Conservation (phyloP, 2,888 invertebrate genomes). For the Phyllotreta cruciferae region DNA sequence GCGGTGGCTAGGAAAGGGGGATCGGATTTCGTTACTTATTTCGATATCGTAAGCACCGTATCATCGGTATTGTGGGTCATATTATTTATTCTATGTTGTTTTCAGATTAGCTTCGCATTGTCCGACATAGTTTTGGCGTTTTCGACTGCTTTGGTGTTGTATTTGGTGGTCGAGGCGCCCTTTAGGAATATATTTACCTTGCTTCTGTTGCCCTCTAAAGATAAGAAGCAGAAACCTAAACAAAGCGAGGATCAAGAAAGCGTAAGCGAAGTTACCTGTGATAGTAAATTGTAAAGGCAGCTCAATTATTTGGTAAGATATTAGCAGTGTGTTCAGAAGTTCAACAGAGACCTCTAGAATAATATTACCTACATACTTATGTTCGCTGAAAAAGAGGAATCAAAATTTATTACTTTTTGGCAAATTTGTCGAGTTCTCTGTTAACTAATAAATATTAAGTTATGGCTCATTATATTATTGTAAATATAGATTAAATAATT, state of each 20-base stretch:
- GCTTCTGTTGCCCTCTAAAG: constrained; percentile 43
- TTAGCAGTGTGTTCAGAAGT: background rate
- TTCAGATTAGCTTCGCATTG: constrained; percentile 60
- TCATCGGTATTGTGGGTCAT: too few relatives aligned
- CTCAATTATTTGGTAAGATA: constrained; percentile 8
- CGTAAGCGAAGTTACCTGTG: constrained; percentile 45
- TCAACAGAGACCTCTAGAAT: too few relatives aligned
- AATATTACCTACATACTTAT: too few relatives aligned
- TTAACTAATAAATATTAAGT: constrained; percentile 1
- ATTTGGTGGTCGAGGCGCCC: constrained; percentile 66
- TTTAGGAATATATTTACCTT: constrained; percentile 61
- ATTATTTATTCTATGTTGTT: constrained; percentile 28
- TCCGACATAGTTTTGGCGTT: constrained; percentile 63
- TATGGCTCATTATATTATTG: background rate
- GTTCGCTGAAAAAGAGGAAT: too few relatives aligned
- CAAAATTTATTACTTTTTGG: background rate
- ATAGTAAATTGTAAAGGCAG: constrained; percentile 48
- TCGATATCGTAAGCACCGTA: constrained; percentile 56
- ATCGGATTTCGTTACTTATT: constrained; percentile 57
- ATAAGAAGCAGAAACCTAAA: constrained; percentile 29
- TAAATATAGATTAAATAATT: background rate
- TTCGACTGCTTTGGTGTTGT: constrained; percentile 61
- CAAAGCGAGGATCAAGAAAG: constrained; percentile 37
- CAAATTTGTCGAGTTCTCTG: constrained; percentile 9
- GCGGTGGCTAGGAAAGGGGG: constrained; percentile 62